phyloP scores from a whole-genome alignment of 2,888 invertebrate genomes.

The Epistrophella euchroma region DNA sequence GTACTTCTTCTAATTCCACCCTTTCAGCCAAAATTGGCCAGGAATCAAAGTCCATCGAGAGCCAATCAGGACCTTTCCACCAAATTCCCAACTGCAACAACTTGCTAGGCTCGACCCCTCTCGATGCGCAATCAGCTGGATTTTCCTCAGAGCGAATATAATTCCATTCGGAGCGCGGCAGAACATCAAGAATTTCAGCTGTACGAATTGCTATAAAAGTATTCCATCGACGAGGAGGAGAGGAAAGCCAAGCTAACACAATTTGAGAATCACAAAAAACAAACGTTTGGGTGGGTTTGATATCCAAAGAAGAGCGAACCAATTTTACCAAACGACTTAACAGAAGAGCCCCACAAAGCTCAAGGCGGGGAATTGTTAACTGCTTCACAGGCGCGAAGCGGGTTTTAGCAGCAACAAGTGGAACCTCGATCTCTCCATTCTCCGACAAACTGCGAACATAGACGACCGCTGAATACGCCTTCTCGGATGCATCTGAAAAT shows the following conservation, averaged over 20 bases:
- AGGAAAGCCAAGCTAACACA: no score
- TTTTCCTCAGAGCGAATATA: no score
- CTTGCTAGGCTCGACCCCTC: constrained; percentile 67
- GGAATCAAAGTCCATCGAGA: neutral
- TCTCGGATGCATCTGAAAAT: no score
- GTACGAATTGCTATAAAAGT: no score
- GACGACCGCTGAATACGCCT: no score
- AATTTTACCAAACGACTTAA: constrained; percentile 5
- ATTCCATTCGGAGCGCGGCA: no score
- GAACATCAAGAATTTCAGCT: no score
- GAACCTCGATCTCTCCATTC: constrained; percentile 3
- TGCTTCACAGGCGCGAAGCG: constrained; percentile 52
- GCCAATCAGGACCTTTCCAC: neutral
- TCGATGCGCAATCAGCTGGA: neutral
- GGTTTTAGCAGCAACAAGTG: constrained; percentile 21
- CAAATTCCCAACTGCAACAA: constrained; percentile 48
- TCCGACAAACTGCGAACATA: no score
- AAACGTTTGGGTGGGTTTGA: neutral
- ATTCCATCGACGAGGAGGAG: no score
- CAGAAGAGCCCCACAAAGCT: constrained; percentile 49
- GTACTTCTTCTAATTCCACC: constrained; percentile 17
- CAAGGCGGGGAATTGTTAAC: constrained; percentile 42
- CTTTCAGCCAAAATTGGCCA: neutral
- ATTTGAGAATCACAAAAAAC: constrained; percentile 61
- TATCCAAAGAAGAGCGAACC: neutral